These are phyloP conservation scores for Anarrhichthys ocellatus DNA, from an alignment of 2,113 vertebrate genomes.

Conservation along the genomic window DNA sequence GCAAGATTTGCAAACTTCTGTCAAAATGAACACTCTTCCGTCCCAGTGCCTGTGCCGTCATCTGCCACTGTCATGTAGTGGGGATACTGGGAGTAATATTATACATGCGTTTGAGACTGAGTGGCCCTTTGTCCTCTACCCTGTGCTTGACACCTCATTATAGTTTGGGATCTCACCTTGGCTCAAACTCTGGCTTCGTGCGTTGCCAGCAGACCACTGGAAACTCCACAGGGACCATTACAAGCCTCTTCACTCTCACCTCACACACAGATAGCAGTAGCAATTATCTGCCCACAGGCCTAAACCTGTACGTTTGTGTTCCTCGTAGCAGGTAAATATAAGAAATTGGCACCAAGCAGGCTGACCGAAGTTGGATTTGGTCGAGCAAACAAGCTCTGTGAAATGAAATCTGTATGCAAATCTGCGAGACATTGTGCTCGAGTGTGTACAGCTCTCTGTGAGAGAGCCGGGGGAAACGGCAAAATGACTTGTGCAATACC, in stretches of 20 bases:
- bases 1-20: constrained; percentile 71
- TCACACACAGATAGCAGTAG: neutral
- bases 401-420: constrained; percentile 65
- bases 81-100: constrained; percentile 20
- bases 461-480: constrained; percentile 16
- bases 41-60: constrained; percentile 16
- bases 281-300: constrained; percentile 2
- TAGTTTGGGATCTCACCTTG: constrained; percentile 24
- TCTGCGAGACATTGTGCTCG: constrained; percentile 50
- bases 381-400: constrained; percentile 56
- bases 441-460: constrained; percentile 34
- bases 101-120: neutral
- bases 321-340: constrained; percentile 38
- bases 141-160: constrained; percentile 60
- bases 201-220: neutral
- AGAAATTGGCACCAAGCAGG: neutral
- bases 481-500: constrained; percentile 52
- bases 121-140: constrained; percentile 1
- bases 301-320: constrained; percentile 7
- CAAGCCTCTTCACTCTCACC: neutral
- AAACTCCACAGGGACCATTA: neutral
- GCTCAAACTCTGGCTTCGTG: constrained; percentile 26
- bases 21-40: constrained; percentile 49
- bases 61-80: constrained; percentile 34
- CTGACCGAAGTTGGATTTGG: constrained; percentile 50